Percentiles rank a stretch among this genome's conserved stretches.
Conservation (phyloP, 2,113 vertebrate genomes). For the Mungos mungo region DNA sequence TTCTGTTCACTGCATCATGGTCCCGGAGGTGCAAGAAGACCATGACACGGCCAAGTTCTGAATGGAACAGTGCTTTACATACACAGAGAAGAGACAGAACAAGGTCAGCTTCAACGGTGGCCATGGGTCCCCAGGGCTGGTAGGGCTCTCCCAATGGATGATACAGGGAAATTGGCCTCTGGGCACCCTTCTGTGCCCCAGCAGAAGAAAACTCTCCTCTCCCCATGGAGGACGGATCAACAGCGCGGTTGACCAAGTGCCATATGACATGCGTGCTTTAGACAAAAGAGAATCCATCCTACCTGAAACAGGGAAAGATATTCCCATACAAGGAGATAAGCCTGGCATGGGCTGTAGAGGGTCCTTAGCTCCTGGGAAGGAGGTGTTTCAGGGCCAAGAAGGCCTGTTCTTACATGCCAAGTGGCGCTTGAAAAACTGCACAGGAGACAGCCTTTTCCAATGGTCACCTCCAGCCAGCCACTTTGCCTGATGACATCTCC, state of each 20-base stretch:
- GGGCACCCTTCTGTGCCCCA: neutral
- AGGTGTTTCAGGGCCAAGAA: neutral
- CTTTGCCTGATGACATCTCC: neutral
- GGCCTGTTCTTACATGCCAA: neutral
- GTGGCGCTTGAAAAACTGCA: neutral
- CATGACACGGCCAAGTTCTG: neutral
- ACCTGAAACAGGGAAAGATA: neutral
- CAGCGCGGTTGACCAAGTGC: neutral
- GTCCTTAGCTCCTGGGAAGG: neutral
- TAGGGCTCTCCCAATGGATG: neutral
- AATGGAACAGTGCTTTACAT: neutral
- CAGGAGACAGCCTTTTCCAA: neutral
- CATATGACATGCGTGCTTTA: neutral
- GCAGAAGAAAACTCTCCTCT: neutral
- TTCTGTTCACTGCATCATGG: neutral
- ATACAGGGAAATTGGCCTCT: too few relatives aligned
- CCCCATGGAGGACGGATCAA: neutral
- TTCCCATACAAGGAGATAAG: neutral
- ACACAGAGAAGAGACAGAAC: neutral
- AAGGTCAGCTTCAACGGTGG: neutral
- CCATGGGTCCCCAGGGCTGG: neutral
- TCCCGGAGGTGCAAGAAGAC: neutral
- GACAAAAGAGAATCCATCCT: neutral
- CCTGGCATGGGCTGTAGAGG: fast-evolving
- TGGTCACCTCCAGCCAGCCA: neutral